Percentiles rank a stretch among this genome's conserved stretches.
These are phyloP conservation scores for Mastomys coucha DNA, from an alignment of 2,113 vertebrate species.

Conservation along the genomic window DNA sequence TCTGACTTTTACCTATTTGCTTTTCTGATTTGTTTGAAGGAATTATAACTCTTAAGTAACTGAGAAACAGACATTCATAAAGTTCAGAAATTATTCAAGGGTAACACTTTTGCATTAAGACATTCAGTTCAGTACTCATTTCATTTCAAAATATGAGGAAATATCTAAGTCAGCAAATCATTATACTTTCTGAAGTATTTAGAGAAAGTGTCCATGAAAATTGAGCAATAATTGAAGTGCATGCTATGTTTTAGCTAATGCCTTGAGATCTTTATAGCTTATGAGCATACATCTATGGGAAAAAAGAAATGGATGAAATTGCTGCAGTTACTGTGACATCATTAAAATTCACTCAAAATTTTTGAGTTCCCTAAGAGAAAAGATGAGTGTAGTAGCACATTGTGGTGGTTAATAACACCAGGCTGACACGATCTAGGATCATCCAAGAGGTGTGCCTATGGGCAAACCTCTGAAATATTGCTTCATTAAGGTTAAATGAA, in stretches of 20 bases:
- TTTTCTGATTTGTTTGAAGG: neutral
- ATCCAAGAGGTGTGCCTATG: neutral
- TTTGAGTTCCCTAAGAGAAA: neutral
- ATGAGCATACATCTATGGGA: neutral
- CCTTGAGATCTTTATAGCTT: neutral
- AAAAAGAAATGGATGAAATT: neutral
- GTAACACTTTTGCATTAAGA: neutral
- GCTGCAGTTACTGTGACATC: neutral
- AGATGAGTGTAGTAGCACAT: neutral
- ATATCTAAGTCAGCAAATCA: neutral
- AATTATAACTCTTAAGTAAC: neutral
- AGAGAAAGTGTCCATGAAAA: conserved; percentile 8
- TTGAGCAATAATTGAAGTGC: neutral
- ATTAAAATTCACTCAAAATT: conserved; percentile 16
- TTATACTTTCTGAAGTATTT: conserved; percentile 1
- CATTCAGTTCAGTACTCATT: neutral
- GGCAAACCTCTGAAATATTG: neutral
- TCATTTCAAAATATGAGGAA: conserved; percentile 52
- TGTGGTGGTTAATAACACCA: neutral
- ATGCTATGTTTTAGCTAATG: neutral
- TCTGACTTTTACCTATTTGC: neutral
- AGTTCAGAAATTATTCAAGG: conserved; percentile 26
- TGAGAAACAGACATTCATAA: neutral
- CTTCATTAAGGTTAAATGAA: neutral
- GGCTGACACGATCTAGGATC: neutral